Evolutionary conservation across 2,113 vertebrate genomes (phyloP).

Genomic region (Heterochromis multidens): DNA sequence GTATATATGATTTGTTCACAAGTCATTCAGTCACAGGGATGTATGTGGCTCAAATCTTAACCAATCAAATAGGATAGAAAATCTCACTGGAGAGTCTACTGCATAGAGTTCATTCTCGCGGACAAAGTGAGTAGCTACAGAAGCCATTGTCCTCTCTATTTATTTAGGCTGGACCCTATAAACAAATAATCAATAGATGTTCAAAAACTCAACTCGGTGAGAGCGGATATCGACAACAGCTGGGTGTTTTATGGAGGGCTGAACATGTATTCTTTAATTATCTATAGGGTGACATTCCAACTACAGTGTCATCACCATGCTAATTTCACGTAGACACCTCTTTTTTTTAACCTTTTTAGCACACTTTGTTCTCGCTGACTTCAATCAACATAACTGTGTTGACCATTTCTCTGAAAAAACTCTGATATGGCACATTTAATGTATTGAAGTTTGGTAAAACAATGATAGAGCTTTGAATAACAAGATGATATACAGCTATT

Average conservation of each 20-base stretch:
- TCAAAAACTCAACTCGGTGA: neutral
- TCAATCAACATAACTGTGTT: conserved; percentile 25
- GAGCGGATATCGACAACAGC: neutral
- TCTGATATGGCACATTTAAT: conserved; percentile 72
- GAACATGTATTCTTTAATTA: conserved; percentile 17
- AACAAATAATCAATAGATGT: conserved; percentile 9
- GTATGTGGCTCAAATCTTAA: conserved; percentile 51
- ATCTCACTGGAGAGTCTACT: conserved; percentile 66
- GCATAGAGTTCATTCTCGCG: conserved; percentile 69
- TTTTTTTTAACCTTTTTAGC: neutral
- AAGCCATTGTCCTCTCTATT: conserved; percentile 40
- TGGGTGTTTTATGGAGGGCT: neutral
- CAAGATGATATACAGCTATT: conserved; percentile 51
- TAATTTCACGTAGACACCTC: neutral
- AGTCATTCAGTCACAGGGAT: conserved; percentile 32
- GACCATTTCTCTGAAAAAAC: conserved; percentile 52
- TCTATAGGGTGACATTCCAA: conserved; percentile 18
- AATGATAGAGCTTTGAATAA: conserved; percentile 34
- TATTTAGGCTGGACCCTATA: conserved; percentile 1
- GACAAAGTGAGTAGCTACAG: conserved; percentile 51
- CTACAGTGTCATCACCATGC: neutral
- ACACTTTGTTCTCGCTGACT: conserved; percentile 36
- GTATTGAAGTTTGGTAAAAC: conserved; percentile 68
- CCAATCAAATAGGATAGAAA: conserved; percentile 59
- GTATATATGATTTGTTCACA: conserved; percentile 34